Conservation (phyloP, 2,888 invertebrate species). For the Noctua pronuba region DNA sequence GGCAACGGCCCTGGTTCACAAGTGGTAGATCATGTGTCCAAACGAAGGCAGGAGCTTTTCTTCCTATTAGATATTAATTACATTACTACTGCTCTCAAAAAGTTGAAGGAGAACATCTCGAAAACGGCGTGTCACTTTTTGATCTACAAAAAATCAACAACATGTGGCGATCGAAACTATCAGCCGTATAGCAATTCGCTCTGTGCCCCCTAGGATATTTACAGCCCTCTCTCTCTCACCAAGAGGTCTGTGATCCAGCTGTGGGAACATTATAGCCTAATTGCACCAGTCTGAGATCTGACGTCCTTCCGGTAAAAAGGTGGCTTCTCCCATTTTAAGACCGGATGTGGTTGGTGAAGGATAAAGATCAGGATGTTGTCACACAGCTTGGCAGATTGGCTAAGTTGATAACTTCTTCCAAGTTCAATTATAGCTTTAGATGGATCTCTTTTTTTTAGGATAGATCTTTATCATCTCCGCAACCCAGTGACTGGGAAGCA, state of each 20-base stretch:
- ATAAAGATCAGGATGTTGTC: not conserved
- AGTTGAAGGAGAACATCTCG: not conserved
- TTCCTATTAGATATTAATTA: not conserved
- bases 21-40: not conserved
- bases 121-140: not conserved
- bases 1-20: not conserved
- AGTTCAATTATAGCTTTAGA: no score
- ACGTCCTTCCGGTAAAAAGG: not conserved
- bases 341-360: not conserved
- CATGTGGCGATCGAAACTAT: not conserved
- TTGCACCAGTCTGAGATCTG: not conserved
- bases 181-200: not conserved
- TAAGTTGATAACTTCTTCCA: not conserved
- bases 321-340: not conserved
- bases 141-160: not conserved
- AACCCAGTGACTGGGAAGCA: not conserved
- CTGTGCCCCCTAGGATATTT: no score
- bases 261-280: not conserved
- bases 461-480: not conserved
- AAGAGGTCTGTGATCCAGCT: not conserved
- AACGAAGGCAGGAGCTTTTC: not conserved
- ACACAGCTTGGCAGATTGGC: not conserved
- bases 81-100: not conserved
- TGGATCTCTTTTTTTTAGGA: conserved; percentile 3
- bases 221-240: not conserved